A percentile compares a stretch with the other conserved stretches of the same genome.
phyloP scores from a whole-genome alignment of 1,140 invertebrate genomes.

The Drosophila willistoni region DNA sequence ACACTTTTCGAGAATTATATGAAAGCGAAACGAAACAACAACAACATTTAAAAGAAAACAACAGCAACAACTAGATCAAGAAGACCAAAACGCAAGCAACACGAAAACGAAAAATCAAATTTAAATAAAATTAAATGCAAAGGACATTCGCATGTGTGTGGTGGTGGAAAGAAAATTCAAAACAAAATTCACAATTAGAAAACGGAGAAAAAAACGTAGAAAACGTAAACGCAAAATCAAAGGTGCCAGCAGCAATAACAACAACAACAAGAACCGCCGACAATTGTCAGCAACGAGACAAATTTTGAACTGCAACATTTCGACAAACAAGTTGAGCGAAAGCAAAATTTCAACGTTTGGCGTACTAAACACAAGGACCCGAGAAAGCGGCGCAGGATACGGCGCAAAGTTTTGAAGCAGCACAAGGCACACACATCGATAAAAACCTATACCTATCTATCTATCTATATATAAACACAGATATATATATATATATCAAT shows the following conservation, averaged over 20 bases:
- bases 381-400: conserved; percentile 37
- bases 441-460: conserved; percentile 5
- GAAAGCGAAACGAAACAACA: conserved; percentile 53
- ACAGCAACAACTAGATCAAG: conserved; percentile 29
- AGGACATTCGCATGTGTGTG: conserved; percentile 83
- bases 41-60: background rate
- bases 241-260: conserved; percentile 41
- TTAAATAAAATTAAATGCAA: conserved; percentile 82
- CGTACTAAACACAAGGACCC: conserved; percentile 59
- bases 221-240: conserved; percentile 76
- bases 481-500: conserved; percentile 11
- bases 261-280: conserved; percentile 15
- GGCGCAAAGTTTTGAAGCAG: conserved; percentile 48
- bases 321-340: conserved; percentile 74
- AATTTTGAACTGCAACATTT: conserved; percentile 51
- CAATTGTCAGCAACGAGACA: conserved; percentile 10
- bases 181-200: conserved; percentile 83
- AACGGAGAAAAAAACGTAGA: conserved; percentile 82
- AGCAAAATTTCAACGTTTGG: conserved; percentile 80
- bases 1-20: conserved; percentile 64
- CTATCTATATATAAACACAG: conserved; percentile 8
- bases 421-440: conserved; percentile 48
- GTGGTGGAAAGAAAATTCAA: conserved; percentile 83
- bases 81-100: conserved; percentile 22
- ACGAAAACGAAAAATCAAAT: conserved; percentile 60